A percentile compares a stretch with the other conserved stretches of the same genome.
phyloP scores from a whole-genome alignment of 2,113 vertebrate genomes.

The Cyanoramphus novaezelandiae region DNA sequence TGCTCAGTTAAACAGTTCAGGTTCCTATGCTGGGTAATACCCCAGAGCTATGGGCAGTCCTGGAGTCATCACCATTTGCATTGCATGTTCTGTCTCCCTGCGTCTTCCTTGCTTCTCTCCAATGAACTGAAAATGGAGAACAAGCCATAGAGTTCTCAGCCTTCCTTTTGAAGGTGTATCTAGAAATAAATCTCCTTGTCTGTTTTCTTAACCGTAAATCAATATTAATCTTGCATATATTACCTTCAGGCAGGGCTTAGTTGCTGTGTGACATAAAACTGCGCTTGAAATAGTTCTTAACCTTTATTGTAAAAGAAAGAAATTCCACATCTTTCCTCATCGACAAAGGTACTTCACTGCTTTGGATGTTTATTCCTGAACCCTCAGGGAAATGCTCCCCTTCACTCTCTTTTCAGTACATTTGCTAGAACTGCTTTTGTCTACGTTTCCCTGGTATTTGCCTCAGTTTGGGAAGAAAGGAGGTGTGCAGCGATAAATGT shows the following conservation, averaged over 20 bases:
- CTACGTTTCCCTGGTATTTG: neutral
- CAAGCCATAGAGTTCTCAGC: neutral
- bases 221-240: neutral
- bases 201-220: neutral
- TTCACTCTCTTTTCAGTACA: neutral
- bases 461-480: neutral
- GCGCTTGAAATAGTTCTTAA: neutral
- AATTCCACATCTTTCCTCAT: neutral
- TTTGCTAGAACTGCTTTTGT: neutral
- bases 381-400: neutral
- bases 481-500: neutral
- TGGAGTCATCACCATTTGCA: neutral
- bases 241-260: neutral
- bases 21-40: neutral
- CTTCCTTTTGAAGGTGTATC: neutral
- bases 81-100: neutral
- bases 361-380: neutral
- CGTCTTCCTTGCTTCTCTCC: neutral
- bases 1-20: rapidly evolving
- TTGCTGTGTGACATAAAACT: neutral
- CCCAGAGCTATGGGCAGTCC: neutral
- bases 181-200: neutral
- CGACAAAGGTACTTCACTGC: neutral
- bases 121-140: neutral
- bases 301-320: neutral